Conservation (phyloP, 2,797 vertebrate species). For the Ptychobarbus kaznakovi region DNA sequence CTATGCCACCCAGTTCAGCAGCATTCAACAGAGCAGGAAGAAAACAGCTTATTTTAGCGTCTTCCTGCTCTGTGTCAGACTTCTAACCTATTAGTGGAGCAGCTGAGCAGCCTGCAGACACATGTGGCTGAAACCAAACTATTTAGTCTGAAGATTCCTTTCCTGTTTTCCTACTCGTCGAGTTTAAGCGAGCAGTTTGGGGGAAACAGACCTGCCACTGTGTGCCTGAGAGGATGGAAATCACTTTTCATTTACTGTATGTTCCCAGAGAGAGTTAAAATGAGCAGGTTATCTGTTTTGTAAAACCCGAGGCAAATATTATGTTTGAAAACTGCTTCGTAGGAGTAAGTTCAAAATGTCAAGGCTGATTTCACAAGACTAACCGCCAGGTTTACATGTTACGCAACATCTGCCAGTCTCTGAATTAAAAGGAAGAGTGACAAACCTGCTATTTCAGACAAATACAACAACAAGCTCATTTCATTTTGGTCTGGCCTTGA, state of each 20-base stretch:
- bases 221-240: background rate
- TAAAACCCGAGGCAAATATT: constrained; percentile 14
- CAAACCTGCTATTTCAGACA: constrained; percentile 19
- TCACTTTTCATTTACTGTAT: constrained; percentile 5
- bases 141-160: constrained; percentile 55
- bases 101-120: constrained; percentile 46
- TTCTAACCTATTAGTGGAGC: constrained; percentile 17
- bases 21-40: background rate
- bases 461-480: constrained; percentile 21
- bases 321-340: constrained; percentile 9
- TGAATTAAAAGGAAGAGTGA: constrained; percentile 11
- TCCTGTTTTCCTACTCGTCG: constrained; percentile 53
- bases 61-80: constrained; percentile 9
- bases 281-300: constrained; percentile 3
- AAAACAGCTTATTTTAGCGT: constrained; percentile 33
- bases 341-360: constrained; percentile 26
- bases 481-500: constrained; percentile 33
- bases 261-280: constrained; percentile 30
- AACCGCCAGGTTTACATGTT: constrained; percentile 5
- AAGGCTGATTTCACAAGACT: constrained; percentile 5
- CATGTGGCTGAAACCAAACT: constrained; percentile 56
- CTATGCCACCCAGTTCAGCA: constrained; percentile 30
- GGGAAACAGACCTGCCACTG: constrained; percentile 25
- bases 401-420: constrained; percentile 9
- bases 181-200: background rate